Evolutionary conservation across 2,113 vertebrate genomes (phyloP).

Genomic region (Centropus bengalensis): DNA sequence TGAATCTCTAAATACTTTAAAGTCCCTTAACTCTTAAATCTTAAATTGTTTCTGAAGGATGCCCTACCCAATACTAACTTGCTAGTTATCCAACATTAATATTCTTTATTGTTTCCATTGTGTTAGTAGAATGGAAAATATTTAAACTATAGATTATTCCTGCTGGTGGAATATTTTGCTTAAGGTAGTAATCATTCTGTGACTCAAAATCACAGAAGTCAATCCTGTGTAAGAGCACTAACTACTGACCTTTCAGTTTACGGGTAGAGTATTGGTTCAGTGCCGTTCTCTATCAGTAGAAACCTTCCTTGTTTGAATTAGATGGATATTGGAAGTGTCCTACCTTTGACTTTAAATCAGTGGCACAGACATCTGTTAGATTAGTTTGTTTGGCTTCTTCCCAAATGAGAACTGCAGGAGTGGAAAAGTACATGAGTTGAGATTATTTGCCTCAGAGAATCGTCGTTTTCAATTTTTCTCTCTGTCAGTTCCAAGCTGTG

Average conservation of each 20-base stretch:
- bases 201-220: background rate
- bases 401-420: constrained; percentile 39
- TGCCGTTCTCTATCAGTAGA: background rate
- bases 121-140: background rate
- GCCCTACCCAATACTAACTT: background rate
- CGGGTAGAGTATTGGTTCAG: background rate
- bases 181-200: background rate
- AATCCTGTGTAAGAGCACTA: background rate
- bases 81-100: background rate
- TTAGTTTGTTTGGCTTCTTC: constrained; percentile 39
- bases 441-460: constrained; percentile 59
- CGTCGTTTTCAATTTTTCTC: constrained; percentile 32
- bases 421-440: constrained; percentile 41
- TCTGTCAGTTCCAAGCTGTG: constrained; percentile 54
- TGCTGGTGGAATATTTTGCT: background rate
- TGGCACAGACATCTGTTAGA: constrained; percentile 24
- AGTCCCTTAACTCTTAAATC: too few species aligned
- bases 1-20: background rate
- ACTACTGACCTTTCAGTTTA: background rate
- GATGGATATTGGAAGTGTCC: constrained; percentile 40
- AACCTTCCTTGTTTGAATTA: background rate
- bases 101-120: background rate
- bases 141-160: background rate
- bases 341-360: constrained; percentile 56
- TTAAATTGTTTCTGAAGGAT: background rate